These are phyloP conservation scores for Kryptolebias marmoratus DNA, from an alignment of 2,113 vertebrate species.

Conservation along the genomic window DNA sequence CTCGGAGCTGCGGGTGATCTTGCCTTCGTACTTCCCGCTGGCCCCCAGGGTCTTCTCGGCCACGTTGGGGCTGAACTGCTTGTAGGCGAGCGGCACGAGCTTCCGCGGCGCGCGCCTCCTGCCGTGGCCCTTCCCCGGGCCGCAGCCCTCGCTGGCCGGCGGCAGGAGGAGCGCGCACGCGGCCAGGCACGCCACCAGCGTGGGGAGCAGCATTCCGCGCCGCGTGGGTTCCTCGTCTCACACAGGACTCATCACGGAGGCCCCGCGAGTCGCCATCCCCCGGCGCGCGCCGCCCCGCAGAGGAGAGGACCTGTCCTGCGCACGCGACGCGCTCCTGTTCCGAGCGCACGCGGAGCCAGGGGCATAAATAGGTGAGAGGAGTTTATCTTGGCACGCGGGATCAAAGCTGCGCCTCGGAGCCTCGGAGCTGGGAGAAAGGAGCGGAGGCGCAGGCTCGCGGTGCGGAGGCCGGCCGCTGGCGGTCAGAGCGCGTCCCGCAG, in stretches of 20 bases:
- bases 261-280: slow-evolving; percentile 78
- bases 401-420: slow-evolving; percentile 73
- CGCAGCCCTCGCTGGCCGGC: slow-evolving; percentile 85
- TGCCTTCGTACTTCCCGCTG: slow-evolving; percentile 93
- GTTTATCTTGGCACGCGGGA: slow-evolving; percentile 88
- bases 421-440: slow-evolving; percentile 74
- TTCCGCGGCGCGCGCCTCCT: slow-evolving; percentile 89
- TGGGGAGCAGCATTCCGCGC: slow-evolving; percentile 85
- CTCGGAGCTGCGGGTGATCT: slow-evolving; percentile 91
- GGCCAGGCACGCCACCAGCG: slow-evolving; percentile 80
- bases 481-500: slow-evolving; percentile 83
- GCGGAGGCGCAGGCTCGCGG: slow-evolving; percentile 65
- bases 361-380: slow-evolving; percentile 89
- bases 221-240: slow-evolving; percentile 23
- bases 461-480: slow-evolving; percentile 73
- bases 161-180: slow-evolving; percentile 84
- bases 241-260: slow-evolving; percentile 66
- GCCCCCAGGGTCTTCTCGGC: slow-evolving; percentile 95
- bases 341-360: slow-evolving; percentile 73
- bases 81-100: slow-evolving; percentile 90
- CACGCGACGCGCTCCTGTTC: slow-evolving; percentile 68
- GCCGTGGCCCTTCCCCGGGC: slow-evolving; percentile 92
- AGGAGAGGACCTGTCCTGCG: slow-evolving; percentile 32
- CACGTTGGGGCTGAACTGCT: slow-evolving; percentile 94
- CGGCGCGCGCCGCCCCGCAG: slow-evolving; percentile 74